Percentiles rank a stretch among this genome's conserved stretches.
Conservation (phyloP, 2,113 vertebrate genomes). For the Lanius collurio region DNA sequence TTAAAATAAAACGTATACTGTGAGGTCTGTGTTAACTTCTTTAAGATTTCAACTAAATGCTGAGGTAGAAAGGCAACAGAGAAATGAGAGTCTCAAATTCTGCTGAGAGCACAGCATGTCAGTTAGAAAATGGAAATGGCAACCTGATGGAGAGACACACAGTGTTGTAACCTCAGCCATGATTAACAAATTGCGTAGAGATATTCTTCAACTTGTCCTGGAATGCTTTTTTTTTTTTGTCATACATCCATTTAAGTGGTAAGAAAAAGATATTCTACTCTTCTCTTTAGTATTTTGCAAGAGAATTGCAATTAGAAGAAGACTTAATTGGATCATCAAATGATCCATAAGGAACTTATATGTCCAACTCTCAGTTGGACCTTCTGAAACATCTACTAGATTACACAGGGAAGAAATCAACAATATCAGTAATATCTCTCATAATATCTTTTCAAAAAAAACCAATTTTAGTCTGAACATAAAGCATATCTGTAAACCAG, state of each 20-base stretch:
- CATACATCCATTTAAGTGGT: not conserved
- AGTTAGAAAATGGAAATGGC: not conserved
- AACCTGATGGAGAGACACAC: not conserved
- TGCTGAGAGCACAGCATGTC: not conserved
- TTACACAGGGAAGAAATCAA: not conserved
- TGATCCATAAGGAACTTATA: accelerated
- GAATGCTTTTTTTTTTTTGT: not conserved
- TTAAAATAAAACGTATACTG: not conserved
- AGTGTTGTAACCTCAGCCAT: not conserved
- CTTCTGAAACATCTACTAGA: not conserved
- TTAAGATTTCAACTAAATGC: not conserved
- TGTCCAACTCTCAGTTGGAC: not conserved
- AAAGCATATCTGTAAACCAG: not conserved
- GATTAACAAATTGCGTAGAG: not conserved
- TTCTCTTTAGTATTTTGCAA: not conserved
- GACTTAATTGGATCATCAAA: not conserved
- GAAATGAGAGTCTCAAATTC: not conserved
- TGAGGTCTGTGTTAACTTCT: not conserved
- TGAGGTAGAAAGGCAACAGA: not conserved
- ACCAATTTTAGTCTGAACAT: not conserved
- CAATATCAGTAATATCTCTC: not conserved
- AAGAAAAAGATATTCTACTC: not conserved
- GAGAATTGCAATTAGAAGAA: not conserved
- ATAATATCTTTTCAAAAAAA: not conserved
- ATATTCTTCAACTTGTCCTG: not conserved